Evolutionary conservation across 2,797 vertebrate genomes (phyloP).

Genomic region (Sebastes hopkinsi): DNA sequence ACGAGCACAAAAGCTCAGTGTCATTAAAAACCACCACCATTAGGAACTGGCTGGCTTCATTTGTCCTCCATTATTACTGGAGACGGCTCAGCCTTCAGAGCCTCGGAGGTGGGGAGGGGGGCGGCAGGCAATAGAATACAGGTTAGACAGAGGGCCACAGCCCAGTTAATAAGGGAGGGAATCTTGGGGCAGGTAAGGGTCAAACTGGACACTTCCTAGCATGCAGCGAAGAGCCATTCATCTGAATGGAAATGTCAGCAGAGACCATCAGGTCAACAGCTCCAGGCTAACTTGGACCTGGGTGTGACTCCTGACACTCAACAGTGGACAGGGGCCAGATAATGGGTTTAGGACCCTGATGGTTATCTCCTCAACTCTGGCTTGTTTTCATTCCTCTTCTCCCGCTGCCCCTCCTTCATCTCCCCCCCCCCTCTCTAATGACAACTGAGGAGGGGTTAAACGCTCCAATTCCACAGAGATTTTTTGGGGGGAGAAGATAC

Average conservation of each 20-base stretch:
- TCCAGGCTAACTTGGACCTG: conserved; percentile 79
- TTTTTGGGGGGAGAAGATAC: conserved; percentile 54
- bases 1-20: conserved; percentile 62
- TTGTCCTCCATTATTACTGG: conserved; percentile 75
- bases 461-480: conserved; percentile 71
- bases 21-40: conserved; percentile 74
- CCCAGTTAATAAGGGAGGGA: conserved; percentile 72
- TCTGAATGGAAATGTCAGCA: conserved; percentile 83
- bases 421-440: conserved; percentile 55
- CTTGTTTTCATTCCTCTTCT: conserved; percentile 82
- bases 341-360: conserved; percentile 86
- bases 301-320: conserved; percentile 85
- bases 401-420: conserved; percentile 34
- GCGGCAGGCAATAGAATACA: conserved; percentile 60
- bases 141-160: conserved; percentile 69
- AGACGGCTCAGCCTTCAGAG: conserved; percentile 59
- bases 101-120: conserved; percentile 34
- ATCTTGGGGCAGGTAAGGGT: conserved; percentile 82
- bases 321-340: conserved; percentile 78
- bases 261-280: conserved; percentile 81
- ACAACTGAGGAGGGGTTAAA: conserved; percentile 79
- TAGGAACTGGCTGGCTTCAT: conserved; percentile 66
- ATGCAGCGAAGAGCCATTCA: conserved; percentile 80
- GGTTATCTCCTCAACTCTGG: conserved; percentile 84
- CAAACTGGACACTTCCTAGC: conserved; percentile 84